Evolutionary conservation across 1,140 invertebrate species (phyloP).

Genomic region (Drosophila persimilis): DNA sequence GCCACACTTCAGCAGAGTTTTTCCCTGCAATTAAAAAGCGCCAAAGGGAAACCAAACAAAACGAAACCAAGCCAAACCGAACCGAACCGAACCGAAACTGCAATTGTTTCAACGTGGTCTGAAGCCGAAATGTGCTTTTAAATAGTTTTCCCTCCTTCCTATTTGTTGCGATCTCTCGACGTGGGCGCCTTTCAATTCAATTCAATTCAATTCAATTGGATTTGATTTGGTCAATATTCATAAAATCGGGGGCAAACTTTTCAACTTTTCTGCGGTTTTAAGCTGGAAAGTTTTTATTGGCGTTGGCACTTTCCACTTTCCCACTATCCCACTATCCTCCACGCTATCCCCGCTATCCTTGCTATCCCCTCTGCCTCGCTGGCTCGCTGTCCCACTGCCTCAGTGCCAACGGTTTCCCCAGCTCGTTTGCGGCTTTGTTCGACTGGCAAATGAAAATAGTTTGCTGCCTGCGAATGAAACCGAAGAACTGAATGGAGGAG

Average conservation of each 20-base stretch:
- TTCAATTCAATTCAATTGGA: constrained; percentile 45
- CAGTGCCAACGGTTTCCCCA: not conserved
- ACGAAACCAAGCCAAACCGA: constrained; percentile 16
- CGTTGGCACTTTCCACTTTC: constrained; percentile 2
- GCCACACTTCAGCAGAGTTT: constrained; percentile 24
- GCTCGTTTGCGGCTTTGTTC: constrained; percentile 68
- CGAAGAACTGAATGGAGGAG: constrained; percentile 23
- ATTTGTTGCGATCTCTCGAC: constrained; percentile 45
- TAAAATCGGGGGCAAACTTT: constrained; percentile 65
- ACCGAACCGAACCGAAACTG: constrained; percentile 32
- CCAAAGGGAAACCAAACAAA: constrained; percentile 27
- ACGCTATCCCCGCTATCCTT: no score
- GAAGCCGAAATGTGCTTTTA: constrained; percentile 66
- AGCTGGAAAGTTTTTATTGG: constrained; percentile 70
- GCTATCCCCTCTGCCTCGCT: no score
- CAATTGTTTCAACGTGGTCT: constrained; percentile 44
- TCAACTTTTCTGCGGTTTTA: constrained; percentile 73
- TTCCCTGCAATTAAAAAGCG: constrained; percentile 56
- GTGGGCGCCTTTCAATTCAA: constrained; percentile 53
- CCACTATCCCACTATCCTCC: not conserved
- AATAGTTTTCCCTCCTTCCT: constrained; percentile 51
- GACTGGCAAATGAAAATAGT: constrained; percentile 77
- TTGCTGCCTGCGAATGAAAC: constrained; percentile 42
- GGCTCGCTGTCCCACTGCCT: no score
- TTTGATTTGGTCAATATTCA: constrained; percentile 79